These are phyloP conservation scores for Ellobius talpinus DNA, from an alignment of 2,113 vertebrate species.

Conservation along the genomic window DNA sequence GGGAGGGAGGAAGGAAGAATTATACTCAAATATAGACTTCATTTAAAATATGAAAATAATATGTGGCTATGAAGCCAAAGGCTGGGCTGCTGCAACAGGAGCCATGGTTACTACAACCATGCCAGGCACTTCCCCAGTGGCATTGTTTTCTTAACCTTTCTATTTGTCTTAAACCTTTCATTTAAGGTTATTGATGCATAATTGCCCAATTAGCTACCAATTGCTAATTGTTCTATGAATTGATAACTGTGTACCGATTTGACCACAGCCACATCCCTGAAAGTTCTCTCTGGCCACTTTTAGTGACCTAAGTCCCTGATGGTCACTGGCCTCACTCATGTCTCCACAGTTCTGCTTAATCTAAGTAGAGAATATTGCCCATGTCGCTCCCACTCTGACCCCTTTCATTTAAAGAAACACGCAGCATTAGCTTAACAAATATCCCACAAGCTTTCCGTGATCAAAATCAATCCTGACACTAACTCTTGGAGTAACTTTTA, in stretches of 20 bases:
- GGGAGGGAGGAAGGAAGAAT: background rate
- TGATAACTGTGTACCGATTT: background rate
- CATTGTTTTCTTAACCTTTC: background rate
- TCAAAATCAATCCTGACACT: background rate
- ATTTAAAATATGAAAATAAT: background rate
- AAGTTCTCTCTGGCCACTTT: background rate
- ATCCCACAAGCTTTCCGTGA: background rate
- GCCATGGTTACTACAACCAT: background rate
- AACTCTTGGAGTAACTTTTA: background rate
- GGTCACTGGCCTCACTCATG: background rate
- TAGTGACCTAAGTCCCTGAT: background rate
- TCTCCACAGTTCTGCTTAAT: background rate
- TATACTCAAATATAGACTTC: background rate
- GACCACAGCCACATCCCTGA: background rate
- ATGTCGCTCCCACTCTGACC: background rate
- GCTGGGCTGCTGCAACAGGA: background rate
- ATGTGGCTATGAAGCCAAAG: background rate
- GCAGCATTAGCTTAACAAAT: background rate
- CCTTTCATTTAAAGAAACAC: background rate
- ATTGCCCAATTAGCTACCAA: background rate
- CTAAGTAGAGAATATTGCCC: background rate
- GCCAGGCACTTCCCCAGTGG: background rate
- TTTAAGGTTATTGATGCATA: background rate
- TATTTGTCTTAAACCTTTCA: conserved; percentile 6
- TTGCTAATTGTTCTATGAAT: background rate